Conservation (phyloP, 2,113 vertebrate species). For the Vulpes vulpes region DNA sequence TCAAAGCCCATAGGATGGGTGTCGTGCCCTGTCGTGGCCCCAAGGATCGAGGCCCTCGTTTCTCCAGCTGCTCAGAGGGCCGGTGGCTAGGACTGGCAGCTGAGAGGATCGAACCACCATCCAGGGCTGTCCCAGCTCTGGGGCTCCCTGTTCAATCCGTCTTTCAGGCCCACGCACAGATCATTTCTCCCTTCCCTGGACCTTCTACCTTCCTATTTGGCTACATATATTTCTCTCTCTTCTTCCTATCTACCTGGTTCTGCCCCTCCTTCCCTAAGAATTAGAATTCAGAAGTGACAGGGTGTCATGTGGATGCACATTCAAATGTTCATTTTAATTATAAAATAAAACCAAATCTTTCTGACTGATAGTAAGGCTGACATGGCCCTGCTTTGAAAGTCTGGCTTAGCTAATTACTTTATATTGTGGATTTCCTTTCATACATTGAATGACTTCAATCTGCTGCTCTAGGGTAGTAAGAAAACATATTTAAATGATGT, state of each 20-base stretch:
- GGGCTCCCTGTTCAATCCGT: fast-evolving
- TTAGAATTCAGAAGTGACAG: neutral
- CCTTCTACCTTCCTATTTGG: neutral
- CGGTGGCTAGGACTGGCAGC: fast-evolving
- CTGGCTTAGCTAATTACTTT: neutral
- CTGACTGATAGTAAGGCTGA: neutral
- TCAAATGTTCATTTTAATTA: neutral
- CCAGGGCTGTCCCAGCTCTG: fast-evolving
- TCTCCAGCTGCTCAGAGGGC: neutral
- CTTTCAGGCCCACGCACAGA: neutral
- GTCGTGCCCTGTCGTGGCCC: neutral
- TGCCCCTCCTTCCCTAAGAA: neutral
- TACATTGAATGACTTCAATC: neutral
- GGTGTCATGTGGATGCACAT: neutral
- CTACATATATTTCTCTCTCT: neutral
- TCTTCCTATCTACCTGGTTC: neutral
- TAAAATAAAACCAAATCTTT: neutral
- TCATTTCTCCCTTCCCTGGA: neutral
- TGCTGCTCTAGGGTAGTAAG: neutral
- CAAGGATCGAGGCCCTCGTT: neutral
- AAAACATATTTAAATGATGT: neutral
- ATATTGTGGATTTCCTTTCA: neutral
- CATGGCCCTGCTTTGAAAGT: neutral
- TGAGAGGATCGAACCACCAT: neutral
- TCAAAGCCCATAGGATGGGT: fast-evolving